A percentile compares a stretch with the other conserved stretches of the same genome.
Conservation (phyloP, 2,888 invertebrate genomes). For the Melanophora roralis region DNA sequence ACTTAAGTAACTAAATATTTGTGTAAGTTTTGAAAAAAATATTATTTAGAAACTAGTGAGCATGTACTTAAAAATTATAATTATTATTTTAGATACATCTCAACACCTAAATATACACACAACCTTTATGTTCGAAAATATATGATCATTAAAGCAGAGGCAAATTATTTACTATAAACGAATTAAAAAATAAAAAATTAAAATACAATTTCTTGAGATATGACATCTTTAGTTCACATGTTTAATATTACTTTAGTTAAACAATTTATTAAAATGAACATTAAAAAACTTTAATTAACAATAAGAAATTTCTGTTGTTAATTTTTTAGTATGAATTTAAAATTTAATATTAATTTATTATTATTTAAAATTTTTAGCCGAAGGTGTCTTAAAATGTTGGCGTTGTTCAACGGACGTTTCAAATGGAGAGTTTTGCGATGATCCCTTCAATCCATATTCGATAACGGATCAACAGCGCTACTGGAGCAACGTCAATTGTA, state of each 20-base stretch:
- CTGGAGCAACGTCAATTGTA: conserved; percentile 78
- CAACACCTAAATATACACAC: no score
- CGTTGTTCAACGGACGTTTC: conserved; percentile 84
- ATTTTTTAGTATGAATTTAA: no score
- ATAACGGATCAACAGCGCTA: conserved; percentile 77
- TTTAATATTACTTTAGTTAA: neutral
- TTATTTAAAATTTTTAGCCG: conserved; percentile 77
- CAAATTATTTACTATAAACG: no score
- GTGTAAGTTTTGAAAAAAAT: neutral
- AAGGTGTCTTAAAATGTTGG: conserved; percentile 85
- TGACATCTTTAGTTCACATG: neutral
- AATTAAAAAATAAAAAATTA: no score
- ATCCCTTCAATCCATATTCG: conserved; percentile 82
- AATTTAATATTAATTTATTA: neutral
- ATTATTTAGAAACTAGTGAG: neutral
- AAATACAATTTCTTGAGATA: neutral
- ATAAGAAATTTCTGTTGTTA: no score
- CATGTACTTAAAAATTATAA: conserved; percentile 12
- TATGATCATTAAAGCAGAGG: no score
- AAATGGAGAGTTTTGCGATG: conserved; percentile 83
- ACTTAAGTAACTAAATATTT: conserved; percentile 5
- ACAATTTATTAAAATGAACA: neutral
- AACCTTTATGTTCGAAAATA: no score
- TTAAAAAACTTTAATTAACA: neutral
- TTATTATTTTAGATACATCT: no score